phyloP scores from a whole-genome alignment of 2,888 invertebrate genomes.

The Acanthosepion pharaonis region DNA sequence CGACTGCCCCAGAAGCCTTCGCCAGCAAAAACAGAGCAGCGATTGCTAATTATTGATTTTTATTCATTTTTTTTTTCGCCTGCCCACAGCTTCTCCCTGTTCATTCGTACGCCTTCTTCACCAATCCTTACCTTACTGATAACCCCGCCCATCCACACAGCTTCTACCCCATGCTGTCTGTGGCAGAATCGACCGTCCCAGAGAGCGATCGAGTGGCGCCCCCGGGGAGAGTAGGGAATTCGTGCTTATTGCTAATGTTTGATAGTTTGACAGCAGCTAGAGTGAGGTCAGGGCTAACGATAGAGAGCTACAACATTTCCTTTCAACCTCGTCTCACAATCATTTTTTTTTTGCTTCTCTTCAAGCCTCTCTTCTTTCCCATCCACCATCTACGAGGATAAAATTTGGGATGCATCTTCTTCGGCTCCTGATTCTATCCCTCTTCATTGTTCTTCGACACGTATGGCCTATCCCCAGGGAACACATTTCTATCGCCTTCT shows the following conservation, averaged over 20 bases:
- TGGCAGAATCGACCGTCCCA: conserved; percentile 20
- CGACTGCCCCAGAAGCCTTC: neutral
- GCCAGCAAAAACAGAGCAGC: neutral
- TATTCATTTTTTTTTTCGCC: neutral
- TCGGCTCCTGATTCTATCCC: neutral
- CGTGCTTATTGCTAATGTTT: conserved; percentile 6
- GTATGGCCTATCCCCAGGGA: neutral
- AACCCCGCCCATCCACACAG: neutral
- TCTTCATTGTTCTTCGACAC: neutral
- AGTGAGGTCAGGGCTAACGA: neutral
- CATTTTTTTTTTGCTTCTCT: too few relatives aligned
- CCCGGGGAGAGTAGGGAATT: neutral
- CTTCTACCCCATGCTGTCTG: neutral
- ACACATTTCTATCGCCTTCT: neutral
- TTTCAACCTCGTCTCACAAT: neutral
- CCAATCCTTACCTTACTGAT: neutral
- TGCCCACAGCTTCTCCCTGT: too few relatives aligned
- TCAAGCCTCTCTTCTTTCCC: neutral
- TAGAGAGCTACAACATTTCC: neutral
- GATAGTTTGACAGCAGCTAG: neutral
- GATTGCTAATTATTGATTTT: neutral
- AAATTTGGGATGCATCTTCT: neutral
- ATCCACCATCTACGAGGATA: neutral
- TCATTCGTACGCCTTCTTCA: neutral
- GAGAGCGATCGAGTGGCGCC: neutral